Evolutionary conservation across 2,113 vertebrate species (phyloP), one percentile per base, ranked within the genome.

Genomic region (Stegastes partitus): DNA sequence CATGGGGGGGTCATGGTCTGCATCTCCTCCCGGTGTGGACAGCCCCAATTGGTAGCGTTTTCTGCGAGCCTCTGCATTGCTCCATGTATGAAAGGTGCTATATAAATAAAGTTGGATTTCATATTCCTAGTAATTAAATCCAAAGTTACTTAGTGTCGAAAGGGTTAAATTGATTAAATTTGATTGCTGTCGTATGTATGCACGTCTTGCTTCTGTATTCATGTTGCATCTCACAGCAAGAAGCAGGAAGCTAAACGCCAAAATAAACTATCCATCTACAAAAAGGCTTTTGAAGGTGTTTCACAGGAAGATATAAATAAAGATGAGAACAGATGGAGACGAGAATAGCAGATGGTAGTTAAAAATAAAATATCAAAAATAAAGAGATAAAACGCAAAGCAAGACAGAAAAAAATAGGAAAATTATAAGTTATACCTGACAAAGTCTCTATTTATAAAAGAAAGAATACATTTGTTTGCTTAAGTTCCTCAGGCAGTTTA

Each of bases 361-460:
- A 62, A 74, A 87, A 68, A 74, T 62, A 56, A 80, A 77, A 28
- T 15, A 23, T 0, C 5, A 1, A 5, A 47, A 55, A 70, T 14
- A 73, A 39, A 57, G 42, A 39, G 22, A 57, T 16, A 39, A 39
- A 23, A 16, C 22, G 63, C 21, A 34, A 50, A 44, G 19, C 16
- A 45, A 11, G 4, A 49, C 16, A 0, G 26, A 31, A 23, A 61
- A 31, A 23, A 14, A 55, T n/a, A n/a, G n/a, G n/a, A 56, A 6
- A 37, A 18, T 11, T 21, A 12, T 53, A 84, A 64, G 51, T 19
- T 75, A 21, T 31, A 34, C n/a, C 5, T 5, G 34, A 70, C 53
- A 49, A 62, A 2, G 26, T 45, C 49, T 58, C 22, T 42, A 18
- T 45, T 10, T 53, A 37, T 1, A 47, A 1, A 71, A 65, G 82